Percentiles rank a stretch among this genome's conserved stretches.
Conservation (phyloP, 2,888 invertebrate genomes). For the Parnassius glacialis region DNA sequence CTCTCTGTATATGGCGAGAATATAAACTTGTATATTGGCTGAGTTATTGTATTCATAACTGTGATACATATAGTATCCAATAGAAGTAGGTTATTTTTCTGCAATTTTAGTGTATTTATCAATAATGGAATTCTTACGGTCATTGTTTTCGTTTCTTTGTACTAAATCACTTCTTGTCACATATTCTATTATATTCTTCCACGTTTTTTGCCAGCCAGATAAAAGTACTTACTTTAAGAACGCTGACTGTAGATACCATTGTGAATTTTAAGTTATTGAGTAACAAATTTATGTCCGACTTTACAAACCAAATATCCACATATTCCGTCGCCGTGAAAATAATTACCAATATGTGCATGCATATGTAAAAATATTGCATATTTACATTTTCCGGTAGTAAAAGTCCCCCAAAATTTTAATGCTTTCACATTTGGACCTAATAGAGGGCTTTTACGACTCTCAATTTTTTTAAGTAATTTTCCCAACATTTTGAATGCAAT, state of each 20-base stretch:
- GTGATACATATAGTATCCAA: constrained; percentile 64
- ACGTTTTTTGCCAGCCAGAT: constrained; percentile 55
- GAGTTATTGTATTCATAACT: constrained; percentile 51
- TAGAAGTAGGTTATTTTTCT: constrained; percentile 62
- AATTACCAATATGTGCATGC: constrained; percentile 53
- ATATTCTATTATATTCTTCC: constrained; percentile 60
- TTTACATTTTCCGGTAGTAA: constrained; percentile 49
- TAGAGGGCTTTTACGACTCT: constrained; percentile 58
- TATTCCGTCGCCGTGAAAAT: constrained; percentile 60
- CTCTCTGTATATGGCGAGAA: constrained; percentile 48
- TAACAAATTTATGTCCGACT: constrained; percentile 54
- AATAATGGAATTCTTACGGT: constrained; percentile 43
- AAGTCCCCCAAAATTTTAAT: constrained; percentile 61
- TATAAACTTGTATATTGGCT: constrained; percentile 53
- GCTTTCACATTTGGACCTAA: constrained; percentile 64
- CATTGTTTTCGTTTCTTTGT: constrained; percentile 43
- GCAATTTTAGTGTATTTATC: constrained; percentile 50
- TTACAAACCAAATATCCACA: constrained; percentile 66
- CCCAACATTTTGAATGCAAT: constrained; percentile 33
- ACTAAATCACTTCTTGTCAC: constrained; percentile 54
- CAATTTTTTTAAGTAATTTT: constrained; percentile 49
- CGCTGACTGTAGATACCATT: constrained; percentile 61
- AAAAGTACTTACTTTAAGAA: constrained; percentile 57
- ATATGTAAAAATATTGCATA: constrained; percentile 49
- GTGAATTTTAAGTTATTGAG: constrained; percentile 67